Percentiles rank a stretch among this genome's conserved stretches.
phyloP scores from a whole-genome alignment of 2,113 vertebrate genomes.

The Vidua chalybeata region DNA sequence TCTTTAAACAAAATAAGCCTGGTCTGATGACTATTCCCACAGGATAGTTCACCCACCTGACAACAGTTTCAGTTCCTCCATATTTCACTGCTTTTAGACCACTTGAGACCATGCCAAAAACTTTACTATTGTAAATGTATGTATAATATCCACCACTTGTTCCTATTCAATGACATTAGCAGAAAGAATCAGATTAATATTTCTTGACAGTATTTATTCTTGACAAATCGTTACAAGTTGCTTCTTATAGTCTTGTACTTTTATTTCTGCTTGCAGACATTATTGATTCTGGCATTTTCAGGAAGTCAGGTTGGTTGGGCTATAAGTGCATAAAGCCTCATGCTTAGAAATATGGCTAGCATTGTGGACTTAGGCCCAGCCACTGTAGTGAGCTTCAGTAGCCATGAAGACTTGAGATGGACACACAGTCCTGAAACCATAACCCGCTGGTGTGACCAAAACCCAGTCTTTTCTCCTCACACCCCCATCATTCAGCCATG shows the following conservation, averaged over 20 bases:
- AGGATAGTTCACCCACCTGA: neutral
- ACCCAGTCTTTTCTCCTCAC: neutral
- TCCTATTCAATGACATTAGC: neutral
- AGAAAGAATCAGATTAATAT: neutral
- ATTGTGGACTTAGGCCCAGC: neutral
- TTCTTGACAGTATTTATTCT: neutral
- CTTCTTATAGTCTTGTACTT: neutral
- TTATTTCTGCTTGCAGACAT: neutral
- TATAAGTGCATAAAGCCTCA: neutral
- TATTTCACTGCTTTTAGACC: neutral
- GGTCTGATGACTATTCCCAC: neutral
- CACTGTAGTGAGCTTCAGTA: neutral
- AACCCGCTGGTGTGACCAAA: neutral
- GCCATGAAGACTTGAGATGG: neutral
- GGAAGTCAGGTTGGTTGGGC: neutral
- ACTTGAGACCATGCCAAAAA: neutral
- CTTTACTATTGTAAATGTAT: neutral
- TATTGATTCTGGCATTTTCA: neutral
- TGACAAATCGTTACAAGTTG: neutral
- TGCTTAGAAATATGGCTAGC: neutral
- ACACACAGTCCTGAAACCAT: neutral
- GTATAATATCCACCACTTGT: neutral
- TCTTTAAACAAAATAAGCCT: neutral
- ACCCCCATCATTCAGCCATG: fast-evolving
- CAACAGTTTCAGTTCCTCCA: neutral